phyloP scores from a whole-genome alignment of 2,797 vertebrate species.

The Toxotes lorentzi region DNA sequence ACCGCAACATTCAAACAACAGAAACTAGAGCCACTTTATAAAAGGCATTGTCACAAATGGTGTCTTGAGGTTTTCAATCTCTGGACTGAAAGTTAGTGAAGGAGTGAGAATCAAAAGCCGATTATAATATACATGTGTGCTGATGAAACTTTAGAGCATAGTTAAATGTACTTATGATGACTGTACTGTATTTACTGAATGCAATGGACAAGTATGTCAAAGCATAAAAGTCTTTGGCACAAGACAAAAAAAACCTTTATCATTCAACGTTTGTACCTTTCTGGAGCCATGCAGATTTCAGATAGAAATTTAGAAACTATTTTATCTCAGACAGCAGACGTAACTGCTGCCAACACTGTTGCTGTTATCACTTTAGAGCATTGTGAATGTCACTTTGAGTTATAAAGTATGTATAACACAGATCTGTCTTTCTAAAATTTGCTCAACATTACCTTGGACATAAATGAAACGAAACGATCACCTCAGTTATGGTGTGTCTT shows the following conservation, averaged over 20 bases:
- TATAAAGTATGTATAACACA: constrained; percentile 1
- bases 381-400: background rate
- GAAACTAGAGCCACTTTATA: background rate
- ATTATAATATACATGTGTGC: background rate
- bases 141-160: background rate
- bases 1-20: background rate
- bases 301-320: background rate
- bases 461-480: constrained; percentile 11
- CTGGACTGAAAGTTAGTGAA: background rate
- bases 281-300: background rate
- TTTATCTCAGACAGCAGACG: background rate
- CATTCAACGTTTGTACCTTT: background rate
- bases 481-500: constrained; percentile 1
- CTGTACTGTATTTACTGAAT: background rate
- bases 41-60: background rate
- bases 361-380: background rate
- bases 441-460: background rate
- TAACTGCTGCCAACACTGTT: background rate
- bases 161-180: background rate
- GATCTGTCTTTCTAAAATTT: background rate
- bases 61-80: background rate
- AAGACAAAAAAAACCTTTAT: background rate
- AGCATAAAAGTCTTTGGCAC: background rate
- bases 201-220: background rate
- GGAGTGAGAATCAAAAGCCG: background rate